Percentiles rank a stretch among this genome's conserved stretches.
Conservation (phyloP, 2,113 vertebrate species). For the Haliaeetus leucogaster region DNA sequence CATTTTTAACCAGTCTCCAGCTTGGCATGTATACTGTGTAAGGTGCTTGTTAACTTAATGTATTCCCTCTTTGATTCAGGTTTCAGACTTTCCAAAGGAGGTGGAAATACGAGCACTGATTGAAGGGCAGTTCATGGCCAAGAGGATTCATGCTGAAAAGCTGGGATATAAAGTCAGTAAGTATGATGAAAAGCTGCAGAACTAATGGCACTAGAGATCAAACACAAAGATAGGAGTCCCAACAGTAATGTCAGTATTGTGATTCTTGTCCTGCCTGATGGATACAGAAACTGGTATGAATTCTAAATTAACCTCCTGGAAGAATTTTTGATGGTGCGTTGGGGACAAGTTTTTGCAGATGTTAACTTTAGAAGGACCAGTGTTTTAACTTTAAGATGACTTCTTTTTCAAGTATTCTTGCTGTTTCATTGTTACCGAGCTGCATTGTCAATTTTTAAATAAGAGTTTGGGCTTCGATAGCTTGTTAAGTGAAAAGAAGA, state of each 20-base stretch:
- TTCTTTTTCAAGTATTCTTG: neutral
- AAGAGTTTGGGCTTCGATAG: neutral
- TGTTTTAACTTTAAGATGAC: neutral
- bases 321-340: neutral
- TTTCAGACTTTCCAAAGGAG: constrained; percentile 70
- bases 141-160: constrained; percentile 90
- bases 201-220: neutral
- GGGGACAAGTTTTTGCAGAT: neutral
- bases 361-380: neutral
- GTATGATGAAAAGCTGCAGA: constrained; percentile 42
- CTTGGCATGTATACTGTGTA: neutral
- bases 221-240: neutral
- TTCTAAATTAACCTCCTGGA: neutral
- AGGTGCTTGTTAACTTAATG: neutral
- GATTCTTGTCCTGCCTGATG: neutral
- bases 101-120: constrained; percentile 89
- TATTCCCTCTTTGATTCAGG: constrained; percentile 67
- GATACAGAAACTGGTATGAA: neutral
- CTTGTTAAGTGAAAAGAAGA: neutral
- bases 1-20: neutral
- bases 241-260: neutral
- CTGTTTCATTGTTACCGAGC: neutral
- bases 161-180: constrained; percentile 90
- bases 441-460: neutral
- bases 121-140: constrained; percentile 95